Conservation (phyloP, 2,888 invertebrate genomes). For the Stegana nigrithorax region DNA sequence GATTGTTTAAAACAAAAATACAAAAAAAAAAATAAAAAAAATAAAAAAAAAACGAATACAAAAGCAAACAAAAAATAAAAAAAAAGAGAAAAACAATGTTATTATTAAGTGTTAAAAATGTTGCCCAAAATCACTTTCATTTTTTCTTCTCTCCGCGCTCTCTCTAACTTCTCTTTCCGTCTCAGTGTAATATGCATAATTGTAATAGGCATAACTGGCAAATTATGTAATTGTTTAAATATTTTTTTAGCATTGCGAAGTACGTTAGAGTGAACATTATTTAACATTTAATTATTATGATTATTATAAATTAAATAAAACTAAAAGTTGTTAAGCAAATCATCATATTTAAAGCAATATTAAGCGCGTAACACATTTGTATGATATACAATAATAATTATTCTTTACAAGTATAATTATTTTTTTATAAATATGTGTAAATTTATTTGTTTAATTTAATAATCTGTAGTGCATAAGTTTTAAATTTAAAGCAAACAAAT, state of each 20-base stretch:
- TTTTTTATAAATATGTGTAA: slow-evolving; percentile 2
- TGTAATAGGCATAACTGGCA: slow-evolving; percentile 13
- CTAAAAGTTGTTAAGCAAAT: slow-evolving; percentile 2
- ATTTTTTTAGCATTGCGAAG: not conserved
- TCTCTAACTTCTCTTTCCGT: slow-evolving; percentile 1
- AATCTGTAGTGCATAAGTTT: not conserved
- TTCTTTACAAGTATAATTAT: slow-evolving; percentile 17
- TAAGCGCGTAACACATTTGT: slow-evolving; percentile 36
- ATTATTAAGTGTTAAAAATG: slow-evolving; percentile 15
- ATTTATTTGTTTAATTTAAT: not conserved
- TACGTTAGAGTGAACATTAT: not conserved
- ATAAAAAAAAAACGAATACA: too few relatives aligned
- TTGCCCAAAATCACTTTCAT: not conserved
- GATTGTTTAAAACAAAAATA: slow-evolving; percentile 12
- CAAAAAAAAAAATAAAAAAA: too few relatives aligned
- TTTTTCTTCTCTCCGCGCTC: slow-evolving; percentile 1
- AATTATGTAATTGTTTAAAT: slow-evolving; percentile 6
- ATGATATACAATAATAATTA: slow-evolving; percentile 41
- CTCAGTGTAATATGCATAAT: slow-evolving; percentile 7
- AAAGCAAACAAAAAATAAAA: not conserved
- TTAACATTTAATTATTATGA: not conserved
- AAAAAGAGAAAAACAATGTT: too few relatives aligned
- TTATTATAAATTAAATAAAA: slow-evolving; percentile 23
- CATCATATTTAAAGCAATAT: slow-evolving; percentile 20
- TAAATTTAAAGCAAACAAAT: not conserved